Evolutionary conservation across 2,888 invertebrate genomes (phyloP).

Genomic region (Omphaloscelis lunosa): DNA sequence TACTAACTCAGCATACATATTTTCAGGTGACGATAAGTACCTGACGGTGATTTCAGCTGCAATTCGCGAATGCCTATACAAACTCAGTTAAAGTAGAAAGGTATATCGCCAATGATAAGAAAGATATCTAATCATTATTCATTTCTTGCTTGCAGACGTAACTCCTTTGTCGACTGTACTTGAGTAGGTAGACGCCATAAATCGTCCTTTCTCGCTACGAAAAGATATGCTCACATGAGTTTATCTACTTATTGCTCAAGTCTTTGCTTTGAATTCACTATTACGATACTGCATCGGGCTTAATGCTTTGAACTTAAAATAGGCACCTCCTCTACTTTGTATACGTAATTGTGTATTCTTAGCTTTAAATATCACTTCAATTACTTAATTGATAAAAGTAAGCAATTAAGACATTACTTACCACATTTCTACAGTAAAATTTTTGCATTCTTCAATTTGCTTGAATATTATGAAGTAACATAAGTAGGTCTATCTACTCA

Average conservation of each 20-base stretch:
- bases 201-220: constrained; percentile 53
- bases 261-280: constrained; percentile 48
- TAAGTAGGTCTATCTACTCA: neutral
- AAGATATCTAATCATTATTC: neutral
- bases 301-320: constrained; percentile 28
- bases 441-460: neutral
- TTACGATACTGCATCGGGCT: constrained; percentile 27
- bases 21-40: neutral
- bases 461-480: constrained; percentile 12
- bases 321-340: neutral
- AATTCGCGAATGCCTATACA: neutral
- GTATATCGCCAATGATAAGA: neutral
- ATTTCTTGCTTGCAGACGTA: neutral
- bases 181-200: constrained; percentile 54
- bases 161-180: constrained; percentile 29
- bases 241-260: constrained; percentile 45
- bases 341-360: neutral
- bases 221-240: constrained; percentile 53
- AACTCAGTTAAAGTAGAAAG: neutral
- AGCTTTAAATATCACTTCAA: constrained; percentile 10
- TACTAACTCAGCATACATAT: neutral
- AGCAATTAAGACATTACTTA: constrained; percentile 9
- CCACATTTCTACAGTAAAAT: neutral
- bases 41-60: neutral
- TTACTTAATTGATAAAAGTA: neutral